Base-by-base conservation (phyloP, 2,888 invertebrate genomes). In the Zygaena filipendulae region DNA sequence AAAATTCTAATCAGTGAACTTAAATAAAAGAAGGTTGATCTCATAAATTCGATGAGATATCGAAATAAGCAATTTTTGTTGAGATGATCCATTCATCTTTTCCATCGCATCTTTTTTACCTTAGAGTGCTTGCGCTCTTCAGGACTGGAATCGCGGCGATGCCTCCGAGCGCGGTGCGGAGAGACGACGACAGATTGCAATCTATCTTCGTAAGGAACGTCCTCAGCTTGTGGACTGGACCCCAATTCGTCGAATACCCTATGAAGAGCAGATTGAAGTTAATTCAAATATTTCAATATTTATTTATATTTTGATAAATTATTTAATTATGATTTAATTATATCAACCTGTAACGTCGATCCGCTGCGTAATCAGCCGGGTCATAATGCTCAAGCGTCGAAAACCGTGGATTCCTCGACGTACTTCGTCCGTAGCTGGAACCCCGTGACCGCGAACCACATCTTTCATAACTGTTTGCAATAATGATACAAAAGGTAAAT, bases 201-300 rank as follows among this genome's bases (percentile, higher is more conserved):
- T 27, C 74, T 52, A 27, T 75, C 77, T 29, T 77, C 77, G 33
- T 63, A 74, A 32, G 91, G 52, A 16, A 59, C 46, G 11, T 48
- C 90, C 84, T 48, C 90, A 81, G 68, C 86, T 84, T 67, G 90
- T 83, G 79, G 87, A 87, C 72, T 93, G 85, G 71, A 64, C 20
- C 69, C 72, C 37, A 67, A 48, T 42, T 79, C 77, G 28, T 77
- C 77, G 39, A 71, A 74, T 60, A 75, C 70, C 67, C 77, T 77
- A 43, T 4, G 33, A 43, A 16, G 12, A 33, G 21, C n/a, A n/a
- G n/a, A n/a, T n/a, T n/a, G 11, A 5, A 10, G 8, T 23, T 10
- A 18, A 13, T 13, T n/a, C 14, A 27, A 7, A 13, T 23, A 7
- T 16, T 11, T n/a, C 11, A 29, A 16, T 29, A 28, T 29, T 21